Conservation (phyloP, 1,140 invertebrate genomes). For the Drosophila pectinifera region DNA sequence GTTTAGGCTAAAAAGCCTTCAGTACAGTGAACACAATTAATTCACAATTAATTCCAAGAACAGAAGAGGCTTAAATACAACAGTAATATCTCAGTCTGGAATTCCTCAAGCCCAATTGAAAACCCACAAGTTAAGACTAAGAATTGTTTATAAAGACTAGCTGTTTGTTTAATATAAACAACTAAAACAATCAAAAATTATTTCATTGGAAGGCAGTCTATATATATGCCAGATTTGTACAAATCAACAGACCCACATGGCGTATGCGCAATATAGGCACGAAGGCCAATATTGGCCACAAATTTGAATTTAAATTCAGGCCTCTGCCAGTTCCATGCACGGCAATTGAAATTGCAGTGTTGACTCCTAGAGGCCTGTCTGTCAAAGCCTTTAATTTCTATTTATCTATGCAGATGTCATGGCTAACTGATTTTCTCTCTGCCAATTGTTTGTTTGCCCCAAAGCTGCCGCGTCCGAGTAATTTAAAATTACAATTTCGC, state of each 20-base stretch:
- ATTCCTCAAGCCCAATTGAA: neutral
- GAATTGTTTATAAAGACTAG: constrained; percentile 1
- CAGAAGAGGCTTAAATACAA: neutral
- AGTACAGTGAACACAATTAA: too few species aligned
- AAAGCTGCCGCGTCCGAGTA: neutral
- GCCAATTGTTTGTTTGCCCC: constrained; percentile 16
- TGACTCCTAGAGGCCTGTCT: constrained; percentile 40
- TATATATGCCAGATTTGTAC: constrained; percentile 2
- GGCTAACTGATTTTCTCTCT: constrained; percentile 48
- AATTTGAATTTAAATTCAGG: constrained; percentile 26
- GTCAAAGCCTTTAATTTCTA: constrained; percentile 28
- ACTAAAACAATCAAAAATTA: constrained; percentile 1
- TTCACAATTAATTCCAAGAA: neutral
- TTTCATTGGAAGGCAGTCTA: neutral
- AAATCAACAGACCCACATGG: constrained; percentile 23
- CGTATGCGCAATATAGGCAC: constrained; percentile 48
- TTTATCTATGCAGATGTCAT: constrained; percentile 52
- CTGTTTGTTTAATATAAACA: neutral
- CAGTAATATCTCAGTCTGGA: neutral
- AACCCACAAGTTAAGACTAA: neutral
- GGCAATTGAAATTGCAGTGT: constrained; percentile 25
- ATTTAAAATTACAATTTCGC: constrained; percentile 52
- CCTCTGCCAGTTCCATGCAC: constrained; percentile 31
- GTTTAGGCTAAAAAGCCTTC: too few species aligned
- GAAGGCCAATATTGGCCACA: constrained; percentile 34